Evolutionary conservation across 2,888 invertebrate genomes (phyloP), one percentile per base, ranked within the genome.

Genomic region (Tachina grossa): DNA sequence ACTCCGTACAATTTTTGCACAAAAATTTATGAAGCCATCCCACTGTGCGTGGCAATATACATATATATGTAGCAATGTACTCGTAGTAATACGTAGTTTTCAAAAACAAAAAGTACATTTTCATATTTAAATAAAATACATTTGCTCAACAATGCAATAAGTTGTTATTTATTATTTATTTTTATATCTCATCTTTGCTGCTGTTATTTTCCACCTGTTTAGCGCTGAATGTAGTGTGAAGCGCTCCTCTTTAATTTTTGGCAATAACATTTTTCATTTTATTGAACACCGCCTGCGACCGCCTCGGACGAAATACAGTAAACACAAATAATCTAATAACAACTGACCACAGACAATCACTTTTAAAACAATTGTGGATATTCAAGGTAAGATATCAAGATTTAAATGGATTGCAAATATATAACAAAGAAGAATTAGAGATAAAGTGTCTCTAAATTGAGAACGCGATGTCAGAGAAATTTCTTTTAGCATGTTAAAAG

Each of bases 191-290:
- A 59, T 63, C 13, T 2, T 49, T 31, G 19, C 63, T 63, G 39
- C 55, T 80, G 13, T 47, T 0, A 69, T 81, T 85, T 85, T 79
- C 78, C 85, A 85, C 85, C 79, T 85, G 69, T 66, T 85, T 85
- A 75, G 75, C n/a, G 39, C 16, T 85, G 59, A 82, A 79, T 66
- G 45, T 71, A 22, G 75, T 79, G 59, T 82, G 65, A 79, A 82
- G 16, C 14, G 39, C 41, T 19, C 22, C 8, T n/a, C 2, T 31
- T 9, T 16, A 45, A 53, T 53, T 71, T 77, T 84, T 84, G 81
- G 80, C 80, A 80, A 39, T 59, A 59, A 39, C 0, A 47, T 41
- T 57, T 13, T 66, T 14, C 1, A 2, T 19, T 74, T 43, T 66
- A 13, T 11, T 51, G 6, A 57, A 41, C 11, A 22, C 3, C 43